Evolutionary conservation across 2,113 vertebrate genomes (phyloP).

Genomic region (Genyomyrus donnyi): DNA sequence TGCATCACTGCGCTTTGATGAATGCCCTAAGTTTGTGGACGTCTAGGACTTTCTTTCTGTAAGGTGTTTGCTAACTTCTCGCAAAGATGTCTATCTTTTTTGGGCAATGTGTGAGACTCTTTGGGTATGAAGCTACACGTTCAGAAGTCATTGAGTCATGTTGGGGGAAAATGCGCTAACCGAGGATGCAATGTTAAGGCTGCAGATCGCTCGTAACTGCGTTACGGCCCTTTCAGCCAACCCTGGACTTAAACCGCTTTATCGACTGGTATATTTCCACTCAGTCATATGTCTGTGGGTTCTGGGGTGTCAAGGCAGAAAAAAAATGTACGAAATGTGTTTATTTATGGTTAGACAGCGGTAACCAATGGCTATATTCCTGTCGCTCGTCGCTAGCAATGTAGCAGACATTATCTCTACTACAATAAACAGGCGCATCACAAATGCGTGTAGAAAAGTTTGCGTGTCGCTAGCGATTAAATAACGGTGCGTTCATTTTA

Average conservation of each 20-base stretch:
- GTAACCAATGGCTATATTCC: background rate
- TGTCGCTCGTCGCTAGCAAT: background rate
- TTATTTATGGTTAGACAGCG: conserved; percentile 22
- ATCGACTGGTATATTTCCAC: background rate
- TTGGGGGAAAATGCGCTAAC: background rate
- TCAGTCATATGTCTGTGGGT: background rate
- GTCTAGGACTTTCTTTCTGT: background rate
- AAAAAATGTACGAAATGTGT: background rate
- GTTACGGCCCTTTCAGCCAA: background rate
- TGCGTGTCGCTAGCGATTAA: background rate
- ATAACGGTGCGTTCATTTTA: background rate
- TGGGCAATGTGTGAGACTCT: background rate
- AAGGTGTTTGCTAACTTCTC: background rate
- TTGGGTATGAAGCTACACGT: background rate
- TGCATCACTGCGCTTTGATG: background rate
- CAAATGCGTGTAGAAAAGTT: background rate
- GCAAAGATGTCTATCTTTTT: background rate
- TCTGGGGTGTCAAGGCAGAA: background rate
- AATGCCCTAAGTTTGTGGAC: background rate
- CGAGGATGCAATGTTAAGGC: background rate
- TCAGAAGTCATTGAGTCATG: background rate
- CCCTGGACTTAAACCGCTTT: background rate
- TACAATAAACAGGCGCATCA: background rate
- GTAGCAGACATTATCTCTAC: background rate
- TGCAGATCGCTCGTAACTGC: background rate